Evolutionary conservation across 1,140 invertebrate genomes (phyloP).

Genomic region (Megalonaias nervosa): DNA sequence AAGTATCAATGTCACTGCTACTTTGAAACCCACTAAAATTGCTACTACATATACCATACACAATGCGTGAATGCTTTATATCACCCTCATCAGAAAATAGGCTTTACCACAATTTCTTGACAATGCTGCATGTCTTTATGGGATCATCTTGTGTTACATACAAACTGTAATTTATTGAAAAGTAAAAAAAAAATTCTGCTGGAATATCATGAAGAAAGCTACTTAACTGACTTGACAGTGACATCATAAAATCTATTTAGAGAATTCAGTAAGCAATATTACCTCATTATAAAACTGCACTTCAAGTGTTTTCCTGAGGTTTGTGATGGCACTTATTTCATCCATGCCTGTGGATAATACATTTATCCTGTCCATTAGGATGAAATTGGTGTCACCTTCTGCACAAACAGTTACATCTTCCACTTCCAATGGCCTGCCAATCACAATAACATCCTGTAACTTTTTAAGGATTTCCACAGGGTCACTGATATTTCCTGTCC

Average conservation of each 20-base stretch:
- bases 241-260: neutral
- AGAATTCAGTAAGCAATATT: neutral
- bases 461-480: slow-evolving; percentile 34
- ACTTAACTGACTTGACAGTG: neutral
- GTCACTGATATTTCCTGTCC: neutral
- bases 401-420: slow-evolving; percentile 4
- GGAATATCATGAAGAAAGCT: neutral
- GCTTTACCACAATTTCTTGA: neutral
- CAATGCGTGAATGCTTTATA: too few relatives aligned
- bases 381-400: slow-evolving; percentile 27
- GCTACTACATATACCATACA: too few relatives aligned
- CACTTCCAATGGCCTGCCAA: slow-evolving; percentile 30
- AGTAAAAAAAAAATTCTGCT: neutral
- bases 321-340: slow-evolving; percentile 14
- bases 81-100: too few relatives aligned
- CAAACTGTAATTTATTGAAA: neutral
- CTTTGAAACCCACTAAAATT: too few relatives aligned
- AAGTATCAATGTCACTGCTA: too few relatives aligned
- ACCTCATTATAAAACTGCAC: slow-evolving; percentile 41
- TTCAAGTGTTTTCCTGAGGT: slow-evolving; percentile 27
- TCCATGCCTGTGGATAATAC: slow-evolving; percentile 21
- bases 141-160: neutral
- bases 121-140: neutral
- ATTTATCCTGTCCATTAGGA: slow-evolving; percentile 22
- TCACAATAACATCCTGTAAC: slow-evolving; percentile 17